These are phyloP conservation scores for Pipistrellus nathusii DNA, from an alignment of 2,797 vertebrate species.

Conservation along the genomic window DNA sequence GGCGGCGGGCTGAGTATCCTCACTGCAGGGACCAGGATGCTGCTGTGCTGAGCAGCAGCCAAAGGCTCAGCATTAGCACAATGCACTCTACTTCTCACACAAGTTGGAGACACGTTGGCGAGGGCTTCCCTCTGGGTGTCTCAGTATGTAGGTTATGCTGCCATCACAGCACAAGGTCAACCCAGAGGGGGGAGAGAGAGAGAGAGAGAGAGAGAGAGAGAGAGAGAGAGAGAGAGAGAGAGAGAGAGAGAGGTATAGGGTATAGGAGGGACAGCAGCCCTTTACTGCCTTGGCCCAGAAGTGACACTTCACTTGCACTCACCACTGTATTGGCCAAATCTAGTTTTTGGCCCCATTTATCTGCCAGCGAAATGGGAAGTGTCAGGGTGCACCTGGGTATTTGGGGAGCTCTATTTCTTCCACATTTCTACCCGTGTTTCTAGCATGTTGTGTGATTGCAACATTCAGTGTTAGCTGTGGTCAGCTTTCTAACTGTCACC, in stretches of 20 bases:
- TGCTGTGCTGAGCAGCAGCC: background rate
- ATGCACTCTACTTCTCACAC: background rate
- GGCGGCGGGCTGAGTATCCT: no score
- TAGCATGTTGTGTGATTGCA: background rate
- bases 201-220: no score
- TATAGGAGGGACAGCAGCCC: no score
- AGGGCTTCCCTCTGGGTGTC: background rate
- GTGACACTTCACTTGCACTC: background rate
- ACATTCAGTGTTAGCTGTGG: background rate
- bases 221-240: background rate
- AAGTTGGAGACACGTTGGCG: background rate
- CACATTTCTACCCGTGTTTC: background rate
- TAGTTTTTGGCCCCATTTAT: background rate
- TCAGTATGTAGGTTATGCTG: background rate
- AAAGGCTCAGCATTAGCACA: background rate
- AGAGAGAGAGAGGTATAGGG: background rate
- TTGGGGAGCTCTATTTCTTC: background rate
- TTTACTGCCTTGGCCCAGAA: background rate
- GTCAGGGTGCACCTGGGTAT: background rate
- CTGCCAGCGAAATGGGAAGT: background rate
- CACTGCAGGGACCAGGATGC: background rate
- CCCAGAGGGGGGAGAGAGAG: no score
- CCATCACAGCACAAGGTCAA: background rate
- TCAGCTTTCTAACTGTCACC: background rate
- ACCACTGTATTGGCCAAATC: background rate